Base-by-base conservation (phyloP, 2,888 invertebrate species). In the Blastobasis lacticolella region DNA sequence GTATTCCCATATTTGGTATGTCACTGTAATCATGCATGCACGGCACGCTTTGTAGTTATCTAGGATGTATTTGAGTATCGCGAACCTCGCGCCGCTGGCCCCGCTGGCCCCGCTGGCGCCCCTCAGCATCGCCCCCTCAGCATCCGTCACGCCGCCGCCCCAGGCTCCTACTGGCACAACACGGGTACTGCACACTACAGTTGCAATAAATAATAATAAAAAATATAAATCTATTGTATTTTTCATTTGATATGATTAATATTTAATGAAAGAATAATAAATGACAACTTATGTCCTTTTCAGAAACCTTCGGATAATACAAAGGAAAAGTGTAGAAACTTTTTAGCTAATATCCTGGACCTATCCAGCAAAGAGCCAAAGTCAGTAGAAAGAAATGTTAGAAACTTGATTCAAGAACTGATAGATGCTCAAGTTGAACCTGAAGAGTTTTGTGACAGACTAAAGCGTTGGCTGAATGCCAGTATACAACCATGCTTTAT, bases 401-500 rank as follows among this genome's bases (percentile, higher is more conserved):
- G 96, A 66, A 95, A 94, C 65, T 92, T 98, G 51, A 98, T 98
- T 69, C 98, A 98, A 83, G 97, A 97, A 73, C 89, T 98, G 66
- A 97, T 98, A 61, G 97, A 98, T 84, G 95, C 95, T 56, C 94
- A 93, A 82, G 97, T 98, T 55, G 97, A 97, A 79, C 98, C 98
- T 0, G 98, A 98, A 78, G 95, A 95, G 81, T 99, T 99, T 89
- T 98, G 99, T 78, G 95, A 95, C 82, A 92, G 96, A 68, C 90
- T 99, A 55, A 98, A 99, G 81, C 92, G 93, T 78, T 92, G 98
- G 70, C 91, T 99, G 52, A 97, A 98, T 78, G 99, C 99, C 50
- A 97, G 97, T 69, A 98, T 98, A 40, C 99, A 99, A 82, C 99
- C 99, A 66, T 98, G 98, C 88, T 92, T 99, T 62, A 97, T 98